Conservation (phyloP, 53 echinoderm and acorn worm genomes). For the Hippasteria phrygiana region DNA sequence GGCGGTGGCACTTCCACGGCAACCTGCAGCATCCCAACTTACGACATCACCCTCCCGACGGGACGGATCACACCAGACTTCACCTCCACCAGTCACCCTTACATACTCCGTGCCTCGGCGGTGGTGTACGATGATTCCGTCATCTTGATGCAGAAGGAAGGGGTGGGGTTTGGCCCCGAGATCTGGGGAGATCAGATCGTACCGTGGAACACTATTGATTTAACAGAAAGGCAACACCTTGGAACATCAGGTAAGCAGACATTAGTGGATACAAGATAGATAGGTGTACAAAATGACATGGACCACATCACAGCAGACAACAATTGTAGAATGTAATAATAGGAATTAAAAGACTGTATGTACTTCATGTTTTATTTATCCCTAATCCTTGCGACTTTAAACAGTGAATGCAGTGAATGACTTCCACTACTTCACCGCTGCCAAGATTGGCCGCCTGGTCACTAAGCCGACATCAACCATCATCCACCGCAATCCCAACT, state of each 20-base stretch:
- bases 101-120: constrained; percentile 57
- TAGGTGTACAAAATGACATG: too few species aligned
- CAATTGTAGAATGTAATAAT: too few species aligned
- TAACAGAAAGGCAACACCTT: neutral
- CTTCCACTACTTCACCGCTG: constrained; percentile 57
- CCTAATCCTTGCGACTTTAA: too few species aligned
- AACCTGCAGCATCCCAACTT: constrained; percentile 69
- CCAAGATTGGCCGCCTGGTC: constrained; percentile 59
- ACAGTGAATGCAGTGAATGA: constrained; percentile 13
- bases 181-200: constrained; percentile 68
- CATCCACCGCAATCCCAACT: constrained; percentile 55
- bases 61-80: constrained; percentile 65
- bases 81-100: constrained; percentile 64
- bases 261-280: too few species aligned
- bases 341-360: too few species aligned
- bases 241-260: too few species aligned
- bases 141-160: constrained; percentile 42
- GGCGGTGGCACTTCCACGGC: constrained; percentile 42
- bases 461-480: constrained; percentile 29
- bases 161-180: constrained; percentile 47
- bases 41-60: constrained; percentile 62
- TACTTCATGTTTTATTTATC: too few species aligned
- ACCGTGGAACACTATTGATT: constrained; percentile 37
- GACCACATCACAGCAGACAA: too few species aligned
- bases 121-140: constrained; percentile 61